Percentiles rank a stretch among this genome's conserved stretches.
These are phyloP conservation scores for Microcebus tavaratra DNA, from an alignment of 2,113 vertebrate genomes.

Conservation along the genomic window DNA sequence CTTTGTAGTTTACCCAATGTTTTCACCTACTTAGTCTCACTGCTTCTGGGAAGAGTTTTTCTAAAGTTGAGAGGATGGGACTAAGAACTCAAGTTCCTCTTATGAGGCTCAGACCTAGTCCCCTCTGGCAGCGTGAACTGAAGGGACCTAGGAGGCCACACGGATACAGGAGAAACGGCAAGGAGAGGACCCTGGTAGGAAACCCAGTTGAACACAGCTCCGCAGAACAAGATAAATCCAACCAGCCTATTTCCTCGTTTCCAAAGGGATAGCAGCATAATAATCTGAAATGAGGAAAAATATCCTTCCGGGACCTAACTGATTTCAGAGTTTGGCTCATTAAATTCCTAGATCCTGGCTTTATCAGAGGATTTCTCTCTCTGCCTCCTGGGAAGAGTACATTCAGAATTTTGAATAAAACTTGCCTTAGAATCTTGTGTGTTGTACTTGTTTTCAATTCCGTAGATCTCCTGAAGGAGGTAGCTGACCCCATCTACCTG, in stretches of 20 bases:
- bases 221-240: neutral
- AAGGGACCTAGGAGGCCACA: neutral
- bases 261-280: neutral
- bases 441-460: slow-evolving; percentile 99
- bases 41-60: neutral
- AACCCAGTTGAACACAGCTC: neutral
- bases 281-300: neutral
- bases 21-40: neutral
- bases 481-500: slow-evolving; percentile 99
- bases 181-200: neutral
- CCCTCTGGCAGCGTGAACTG: no score
- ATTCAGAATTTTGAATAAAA: neutral
- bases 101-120: neutral
- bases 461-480: slow-evolving; percentile 98
- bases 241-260: neutral
- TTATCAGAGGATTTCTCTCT: neutral
- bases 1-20: neutral
- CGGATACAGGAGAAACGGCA: neutral
- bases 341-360: neutral
- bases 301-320: fast-evolving
- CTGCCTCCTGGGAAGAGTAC: neutral
- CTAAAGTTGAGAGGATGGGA: neutral
- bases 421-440: slow-evolving; percentile 94
- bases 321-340: neutral
- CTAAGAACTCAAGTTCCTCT: neutral